A percentile compares a stretch with the other conserved stretches of the same genome.
Evolutionary conservation across 2,797 vertebrate species (phyloP).

Genomic region (Danio jaintianensis): DNA sequence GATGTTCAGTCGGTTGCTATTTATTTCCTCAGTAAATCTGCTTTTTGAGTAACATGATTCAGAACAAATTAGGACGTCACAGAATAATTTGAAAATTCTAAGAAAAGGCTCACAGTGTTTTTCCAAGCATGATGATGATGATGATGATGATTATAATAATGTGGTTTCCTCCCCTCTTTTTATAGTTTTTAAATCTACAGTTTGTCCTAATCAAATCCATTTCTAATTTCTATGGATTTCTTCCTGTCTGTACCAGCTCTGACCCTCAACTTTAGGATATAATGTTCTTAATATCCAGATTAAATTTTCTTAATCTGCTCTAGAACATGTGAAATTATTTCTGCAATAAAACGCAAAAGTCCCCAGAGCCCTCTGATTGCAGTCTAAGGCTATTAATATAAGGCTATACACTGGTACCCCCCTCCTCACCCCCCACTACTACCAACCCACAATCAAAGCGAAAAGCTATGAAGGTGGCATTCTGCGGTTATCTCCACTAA

Average conservation of each 20-base stretch:
- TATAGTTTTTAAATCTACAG: conserved; percentile 31
- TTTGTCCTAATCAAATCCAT: conserved; percentile 75
- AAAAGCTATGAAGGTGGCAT: conserved; percentile 80
- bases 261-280: conserved; percentile 81
- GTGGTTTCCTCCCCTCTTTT: conserved; percentile 30
- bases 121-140: conserved; percentile 25
- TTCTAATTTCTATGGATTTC: conserved; percentile 82
- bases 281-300: conserved; percentile 86
- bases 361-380: conserved; percentile 61
- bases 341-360: conserved; percentile 78
- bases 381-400: conserved; percentile 58
- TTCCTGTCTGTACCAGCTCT: conserved; percentile 72
- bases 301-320: conserved; percentile 80
- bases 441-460: conserved; percentile 76
- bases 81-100: conserved; percentile 75
- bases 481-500: conserved; percentile 79
- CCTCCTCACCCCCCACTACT: not conserved
- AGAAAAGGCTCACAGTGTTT: conserved; percentile 65
- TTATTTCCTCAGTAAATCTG: conserved; percentile 69
- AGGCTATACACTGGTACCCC: conserved; percentile 32
- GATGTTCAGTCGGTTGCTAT: conserved; percentile 45
- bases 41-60: conserved; percentile 75
- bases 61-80: conserved; percentile 68
- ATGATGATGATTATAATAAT: conserved; percentile 49
- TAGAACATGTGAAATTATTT: conserved; percentile 84